Evolutionary conservation across 1,140 invertebrate genomes (phyloP).

Genomic region (Camponotus vicinus): DNA sequence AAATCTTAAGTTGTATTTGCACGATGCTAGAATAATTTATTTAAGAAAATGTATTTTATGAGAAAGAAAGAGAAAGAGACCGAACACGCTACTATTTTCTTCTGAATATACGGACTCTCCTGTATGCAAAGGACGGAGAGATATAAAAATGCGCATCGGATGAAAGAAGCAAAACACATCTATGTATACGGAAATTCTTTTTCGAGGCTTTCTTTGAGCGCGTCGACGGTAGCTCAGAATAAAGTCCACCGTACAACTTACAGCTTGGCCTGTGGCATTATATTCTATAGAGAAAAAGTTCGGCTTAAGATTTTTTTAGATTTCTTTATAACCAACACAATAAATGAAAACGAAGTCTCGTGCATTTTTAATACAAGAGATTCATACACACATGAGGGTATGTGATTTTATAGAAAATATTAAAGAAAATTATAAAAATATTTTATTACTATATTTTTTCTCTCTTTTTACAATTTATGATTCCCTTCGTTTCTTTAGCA

Average conservation of each 20-base stretch:
- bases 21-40: constrained; percentile 28
- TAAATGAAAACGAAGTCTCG: constrained; percentile 31
- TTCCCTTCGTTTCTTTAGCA: not conserved
- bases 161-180: constrained; percentile 38
- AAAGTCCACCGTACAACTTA: constrained; percentile 40
- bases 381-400: not conserved
- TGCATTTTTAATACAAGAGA: constrained; percentile 33
- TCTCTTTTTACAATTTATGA: not conserved
- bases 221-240: constrained; percentile 35
- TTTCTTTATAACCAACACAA: not conserved
- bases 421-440: not conserved
- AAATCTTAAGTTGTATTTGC: not conserved
- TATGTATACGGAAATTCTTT: constrained; percentile 54
- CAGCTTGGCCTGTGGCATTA: constrained; percentile 45
- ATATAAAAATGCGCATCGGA: constrained; percentile 58
- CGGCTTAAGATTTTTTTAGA: constrained; percentile 17
- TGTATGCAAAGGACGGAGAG: constrained; percentile 14
- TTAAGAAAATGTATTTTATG: constrained; percentile 18
- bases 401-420: not conserved
- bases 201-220: constrained; percentile 56
- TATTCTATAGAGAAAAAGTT: constrained; percentile 49
- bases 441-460: not conserved
- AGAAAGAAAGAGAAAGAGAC: not conserved
- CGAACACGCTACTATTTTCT: constrained; percentile 12
- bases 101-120: constrained; percentile 11